Conservation (phyloP, 2,888 invertebrate genomes). For the Coleophora flavipennella region DNA sequence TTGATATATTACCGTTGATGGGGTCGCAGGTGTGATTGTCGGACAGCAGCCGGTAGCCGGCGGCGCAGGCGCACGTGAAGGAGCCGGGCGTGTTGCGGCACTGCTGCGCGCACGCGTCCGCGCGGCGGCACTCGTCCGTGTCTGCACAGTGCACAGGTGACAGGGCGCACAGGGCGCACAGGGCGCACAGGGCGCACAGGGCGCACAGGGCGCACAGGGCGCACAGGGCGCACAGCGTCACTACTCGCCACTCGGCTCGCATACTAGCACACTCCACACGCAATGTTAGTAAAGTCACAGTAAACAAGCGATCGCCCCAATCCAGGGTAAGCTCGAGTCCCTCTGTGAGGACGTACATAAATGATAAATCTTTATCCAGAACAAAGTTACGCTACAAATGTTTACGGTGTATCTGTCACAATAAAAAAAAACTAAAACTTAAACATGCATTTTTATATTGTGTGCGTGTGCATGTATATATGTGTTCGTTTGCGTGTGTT, state of each 20-base stretch:
- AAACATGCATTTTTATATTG: neutral
- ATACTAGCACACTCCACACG: too few relatives aligned
- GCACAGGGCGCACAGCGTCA: neutral
- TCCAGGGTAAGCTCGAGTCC: too few relatives aligned
- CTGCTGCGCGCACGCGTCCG: slow-evolving; percentile 81
- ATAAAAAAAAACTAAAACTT: neutral
- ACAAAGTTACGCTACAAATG: too few relatives aligned
- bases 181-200: too few relatives aligned
- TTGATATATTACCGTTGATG: slow-evolving; percentile 83
- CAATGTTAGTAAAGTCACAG: too few relatives aligned
- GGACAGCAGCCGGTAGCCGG: slow-evolving; percentile 74
- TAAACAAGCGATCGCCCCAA: too few relatives aligned
- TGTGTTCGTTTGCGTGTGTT: too few relatives aligned
- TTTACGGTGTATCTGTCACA: too few relatives aligned
- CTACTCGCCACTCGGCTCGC: neutral
- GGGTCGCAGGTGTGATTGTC: slow-evolving; percentile 76
- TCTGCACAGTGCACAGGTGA: slow-evolving; percentile 59
- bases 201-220: too few relatives aligned
- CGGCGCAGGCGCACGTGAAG: slow-evolving; percentile 80
- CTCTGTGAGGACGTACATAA: too few relatives aligned
- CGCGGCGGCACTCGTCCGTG: slow-evolving; percentile 82
- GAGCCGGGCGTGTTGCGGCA: slow-evolving; percentile 79
- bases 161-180: too few relatives aligned
- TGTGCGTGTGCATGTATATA: neutral
- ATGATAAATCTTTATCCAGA: too few relatives aligned